Evolutionary conservation across 2,888 invertebrate genomes (phyloP).

Genomic region (Automeris io): DNA sequence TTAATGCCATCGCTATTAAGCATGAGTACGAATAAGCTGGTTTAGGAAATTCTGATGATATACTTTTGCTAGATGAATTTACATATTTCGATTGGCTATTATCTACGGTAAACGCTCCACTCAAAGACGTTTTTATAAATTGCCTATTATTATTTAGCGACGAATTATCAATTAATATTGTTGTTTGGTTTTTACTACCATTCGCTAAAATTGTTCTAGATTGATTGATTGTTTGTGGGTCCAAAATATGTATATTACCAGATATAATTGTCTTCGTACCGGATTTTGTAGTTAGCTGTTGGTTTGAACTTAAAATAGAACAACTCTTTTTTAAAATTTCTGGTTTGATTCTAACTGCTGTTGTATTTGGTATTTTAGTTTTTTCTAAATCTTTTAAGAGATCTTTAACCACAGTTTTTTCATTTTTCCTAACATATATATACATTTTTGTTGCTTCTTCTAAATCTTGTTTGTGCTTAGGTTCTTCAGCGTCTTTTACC

Average conservation of each 20-base stretch:
- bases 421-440: conserved; percentile 64
- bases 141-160: conserved; percentile 64
- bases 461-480: conserved; percentile 37
- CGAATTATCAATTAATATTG: conserved; percentile 71
- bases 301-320: conserved; percentile 65
- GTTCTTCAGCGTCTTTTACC: conserved; percentile 53
- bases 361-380: conserved; percentile 38
- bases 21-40: conserved; percentile 99
- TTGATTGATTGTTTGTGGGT: conserved; percentile 55
- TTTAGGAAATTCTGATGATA: conserved; percentile 88
- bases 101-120: conserved; percentile 55
- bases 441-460: conserved; percentile 73
- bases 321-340: conserved; percentile 67
- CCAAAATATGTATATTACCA: conserved; percentile 73
- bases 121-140: conserved; percentile 67
- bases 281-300: conserved; percentile 61
- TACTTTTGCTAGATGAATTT: conserved; percentile 54
- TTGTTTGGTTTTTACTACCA: conserved; percentile 65
- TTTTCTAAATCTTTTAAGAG: conserved; percentile 77
- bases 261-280: conserved; percentile 72
- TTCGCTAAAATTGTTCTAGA: conserved; percentile 71
- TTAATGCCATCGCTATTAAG: conserved; percentile 97
- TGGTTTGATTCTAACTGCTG: conserved; percentile 61
- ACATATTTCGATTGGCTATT: conserved; percentile 62
- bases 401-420: conserved; percentile 80